Percentiles rank a stretch among this genome's conserved stretches.
Evolutionary conservation across 2,888 invertebrate genomes (phyloP).

Genomic region (Drosophila nr. perissopoda): DNA sequence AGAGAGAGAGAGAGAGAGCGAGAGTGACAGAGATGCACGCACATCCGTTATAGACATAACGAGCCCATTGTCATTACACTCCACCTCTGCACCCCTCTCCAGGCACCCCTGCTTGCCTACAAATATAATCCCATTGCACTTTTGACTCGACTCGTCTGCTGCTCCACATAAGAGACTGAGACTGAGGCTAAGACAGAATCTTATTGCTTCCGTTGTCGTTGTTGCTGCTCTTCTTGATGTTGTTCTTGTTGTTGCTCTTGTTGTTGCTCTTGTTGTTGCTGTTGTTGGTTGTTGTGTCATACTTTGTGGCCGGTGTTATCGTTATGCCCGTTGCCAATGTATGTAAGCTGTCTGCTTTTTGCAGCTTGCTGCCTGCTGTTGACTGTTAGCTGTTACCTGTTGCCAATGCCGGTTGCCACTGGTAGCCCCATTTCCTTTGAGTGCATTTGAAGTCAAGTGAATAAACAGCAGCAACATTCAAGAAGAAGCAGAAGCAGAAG

Average conservation of each 20-base stretch:
- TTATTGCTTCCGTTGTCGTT: constrained; percentile 52
- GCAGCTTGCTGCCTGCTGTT: constrained; percentile 1
- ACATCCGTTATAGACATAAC: constrained; percentile 62
- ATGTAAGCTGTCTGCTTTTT: constrained; percentile 12
- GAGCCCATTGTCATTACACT: constrained; percentile 49
- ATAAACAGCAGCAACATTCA: constrained; percentile 51
- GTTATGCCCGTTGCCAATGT: constrained; percentile 23
- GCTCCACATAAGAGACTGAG: constrained; percentile 45
- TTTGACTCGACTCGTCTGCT: constrained; percentile 59
- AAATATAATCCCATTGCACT: constrained; percentile 64
- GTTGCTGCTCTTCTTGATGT: constrained; percentile 20
- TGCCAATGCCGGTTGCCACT: constrained; percentile 60
- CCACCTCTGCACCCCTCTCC: neutral
- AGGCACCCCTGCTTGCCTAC: constrained; percentile 1
- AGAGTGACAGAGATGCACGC: constrained; percentile 18
- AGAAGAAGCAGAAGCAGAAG: constrained; percentile 11
- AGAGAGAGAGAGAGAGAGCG: neutral
- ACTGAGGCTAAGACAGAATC: constrained; percentile 22
- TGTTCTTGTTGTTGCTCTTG: constrained; percentile 51
- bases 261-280: constrained; percentile 15
- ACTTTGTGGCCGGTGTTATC: constrained; percentile 39
- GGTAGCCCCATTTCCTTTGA: constrained; percentile 70
- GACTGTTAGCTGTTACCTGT: constrained; percentile 31
- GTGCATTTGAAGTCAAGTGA: constrained; percentile 73
- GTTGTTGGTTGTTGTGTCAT: constrained; percentile 13